Evolutionary conservation across 2,113 vertebrate species (phyloP).

Genomic region (Sminthopsis crassicaudata): DNA sequence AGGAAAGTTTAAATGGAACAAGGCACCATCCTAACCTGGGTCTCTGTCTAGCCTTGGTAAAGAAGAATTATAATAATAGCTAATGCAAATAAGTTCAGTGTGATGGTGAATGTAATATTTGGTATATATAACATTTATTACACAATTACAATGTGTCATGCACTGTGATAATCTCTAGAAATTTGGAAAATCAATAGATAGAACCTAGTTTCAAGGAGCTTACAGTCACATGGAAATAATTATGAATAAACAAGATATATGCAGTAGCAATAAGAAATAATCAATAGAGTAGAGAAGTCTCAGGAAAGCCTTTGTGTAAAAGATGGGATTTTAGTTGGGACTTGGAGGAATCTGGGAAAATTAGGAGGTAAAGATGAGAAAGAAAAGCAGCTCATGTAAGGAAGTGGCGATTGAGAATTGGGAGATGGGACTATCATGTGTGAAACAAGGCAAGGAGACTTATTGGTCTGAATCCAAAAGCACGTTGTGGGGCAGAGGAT

Average conservation of each 20-base stretch:
- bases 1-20: background rate
- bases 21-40: background rate
- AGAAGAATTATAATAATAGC: background rate
- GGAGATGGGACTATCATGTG: background rate
- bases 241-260: background rate
- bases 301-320: background rate
- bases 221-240: background rate
- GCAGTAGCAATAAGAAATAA: background rate
- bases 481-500: background rate
- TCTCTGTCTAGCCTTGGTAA: background rate
- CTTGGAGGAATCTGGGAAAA: background rate
- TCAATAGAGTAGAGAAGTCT: background rate
- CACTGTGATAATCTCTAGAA: background rate
- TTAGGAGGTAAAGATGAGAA: background rate
- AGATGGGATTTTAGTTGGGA: background rate
- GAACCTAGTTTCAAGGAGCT: background rate
- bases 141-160: background rate
- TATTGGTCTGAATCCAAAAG: background rate
- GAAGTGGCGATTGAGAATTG: background rate
- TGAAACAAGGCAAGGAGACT: background rate
- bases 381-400: background rate
- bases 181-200: background rate
- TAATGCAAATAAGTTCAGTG: background rate
- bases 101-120: background rate
- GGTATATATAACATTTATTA: background rate